Conservation (phyloP, 2,113 vertebrate species). For the Vombatus ursinus region DNA sequence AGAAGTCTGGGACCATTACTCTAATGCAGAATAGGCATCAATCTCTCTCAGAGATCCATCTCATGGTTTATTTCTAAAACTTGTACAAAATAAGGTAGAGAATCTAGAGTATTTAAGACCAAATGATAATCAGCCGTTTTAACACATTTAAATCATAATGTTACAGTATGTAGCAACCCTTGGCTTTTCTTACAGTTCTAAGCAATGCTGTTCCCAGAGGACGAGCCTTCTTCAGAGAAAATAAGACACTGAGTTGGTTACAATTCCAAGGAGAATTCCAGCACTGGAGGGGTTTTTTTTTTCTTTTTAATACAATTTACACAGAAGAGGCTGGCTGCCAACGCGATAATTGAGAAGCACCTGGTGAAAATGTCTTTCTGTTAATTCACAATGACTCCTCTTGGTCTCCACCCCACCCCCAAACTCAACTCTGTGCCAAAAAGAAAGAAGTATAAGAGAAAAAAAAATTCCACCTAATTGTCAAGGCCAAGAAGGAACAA, state of each 20-base stretch:
- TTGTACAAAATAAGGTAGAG: constrained; percentile 55
- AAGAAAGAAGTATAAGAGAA: neutral
- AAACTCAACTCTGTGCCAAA: neutral
- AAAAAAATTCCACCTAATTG: neutral
- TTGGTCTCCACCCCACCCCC: constrained; percentile 26
- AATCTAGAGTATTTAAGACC: constrained; percentile 72
- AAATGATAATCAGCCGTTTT: constrained; percentile 72
- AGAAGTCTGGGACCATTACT: constrained; percentile 64
- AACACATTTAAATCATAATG: constrained; percentile 74
- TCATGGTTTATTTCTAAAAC: constrained; percentile 65
- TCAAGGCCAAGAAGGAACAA: neutral
- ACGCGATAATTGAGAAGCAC: constrained; percentile 70
- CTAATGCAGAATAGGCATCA: constrained; percentile 72
- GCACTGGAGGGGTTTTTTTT: constrained; percentile 44
- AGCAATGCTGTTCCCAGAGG: constrained; percentile 62
- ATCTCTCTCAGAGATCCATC: constrained; percentile 43
- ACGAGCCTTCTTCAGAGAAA: constrained; percentile 66
- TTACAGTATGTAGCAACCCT: constrained; percentile 64
- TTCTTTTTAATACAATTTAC: constrained; percentile 68
- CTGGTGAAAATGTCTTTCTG: constrained; percentile 71
- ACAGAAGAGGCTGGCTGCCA: constrained; percentile 73
- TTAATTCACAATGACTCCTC: constrained; percentile 58
- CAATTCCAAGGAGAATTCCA: constrained; percentile 68
- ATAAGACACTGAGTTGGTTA: constrained; percentile 66
- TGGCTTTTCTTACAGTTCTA: constrained; percentile 69